A percentile compares a stretch with the other conserved stretches of the same genome.
Conservation (phyloP, 2,888 invertebrate species). For the Masnerella sp. region DNA sequence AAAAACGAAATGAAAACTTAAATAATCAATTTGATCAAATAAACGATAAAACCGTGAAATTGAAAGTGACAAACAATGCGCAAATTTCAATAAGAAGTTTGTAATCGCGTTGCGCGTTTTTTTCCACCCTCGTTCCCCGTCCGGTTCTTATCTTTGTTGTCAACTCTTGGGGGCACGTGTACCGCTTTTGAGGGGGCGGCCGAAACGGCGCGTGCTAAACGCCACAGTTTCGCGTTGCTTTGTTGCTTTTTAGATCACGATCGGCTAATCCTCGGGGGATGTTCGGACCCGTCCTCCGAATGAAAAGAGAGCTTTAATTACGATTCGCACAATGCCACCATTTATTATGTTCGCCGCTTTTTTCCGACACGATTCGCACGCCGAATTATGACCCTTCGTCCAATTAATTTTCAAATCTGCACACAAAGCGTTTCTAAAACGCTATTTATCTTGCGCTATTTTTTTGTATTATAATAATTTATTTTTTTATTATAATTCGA, state of each 20-base stretch:
- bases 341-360: slow-evolving; percentile 32
- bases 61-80: too few relatives aligned
- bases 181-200: slow-evolving; percentile 28
- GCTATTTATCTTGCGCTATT: too few relatives aligned
- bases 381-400: slow-evolving; percentile 22
- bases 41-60: too few relatives aligned
- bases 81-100: too few relatives aligned
- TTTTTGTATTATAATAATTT: too few relatives aligned
- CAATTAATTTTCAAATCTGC: slow-evolving; percentile 32
- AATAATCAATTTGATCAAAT: too few relatives aligned
- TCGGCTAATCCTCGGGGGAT: slow-evolving; percentile 48
- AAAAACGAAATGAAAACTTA: too few relatives aligned
- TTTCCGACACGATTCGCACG: slow-evolving; percentile 25
- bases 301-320: slow-evolving; percentile 49
- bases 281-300: slow-evolving; percentile 34
- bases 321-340: slow-evolving; percentile 43
- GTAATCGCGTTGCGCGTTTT: slow-evolving; percentile 14
- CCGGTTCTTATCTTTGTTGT: too few relatives aligned
- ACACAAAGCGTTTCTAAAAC: too few relatives aligned
- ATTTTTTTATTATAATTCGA: too few relatives aligned
- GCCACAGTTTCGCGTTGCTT: slow-evolving; percentile 33
- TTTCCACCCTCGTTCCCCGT: slow-evolving; percentile 1
- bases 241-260: slow-evolving; percentile 53
- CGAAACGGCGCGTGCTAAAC: slow-evolving; percentile 42
- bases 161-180: slow-evolving; percentile 51